Evolutionary conservation across 2,113 vertebrate species (phyloP).

Genomic region (Carlito syrichta): DNA sequence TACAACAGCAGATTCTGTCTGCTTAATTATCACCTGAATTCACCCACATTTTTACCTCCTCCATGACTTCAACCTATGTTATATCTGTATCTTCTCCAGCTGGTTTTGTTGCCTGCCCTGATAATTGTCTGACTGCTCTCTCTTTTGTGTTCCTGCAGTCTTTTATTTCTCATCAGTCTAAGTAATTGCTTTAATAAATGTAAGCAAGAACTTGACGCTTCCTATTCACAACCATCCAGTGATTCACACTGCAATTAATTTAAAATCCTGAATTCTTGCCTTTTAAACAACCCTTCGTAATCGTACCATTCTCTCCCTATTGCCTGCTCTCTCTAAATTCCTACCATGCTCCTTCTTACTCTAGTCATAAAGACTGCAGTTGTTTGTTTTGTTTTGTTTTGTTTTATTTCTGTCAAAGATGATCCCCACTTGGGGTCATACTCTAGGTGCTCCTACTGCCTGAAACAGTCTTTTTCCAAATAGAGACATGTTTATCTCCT

Average conservation of each 20-base stretch:
- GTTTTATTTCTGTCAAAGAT: not conserved
- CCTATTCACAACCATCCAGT: not conserved
- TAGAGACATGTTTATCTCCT: not conserved
- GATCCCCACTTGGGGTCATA: too few relatives aligned
- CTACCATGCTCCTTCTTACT: not conserved
- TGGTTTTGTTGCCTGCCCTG: not conserved
- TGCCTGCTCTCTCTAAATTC: not conserved
- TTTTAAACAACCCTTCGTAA: not conserved
- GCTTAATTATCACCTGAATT: not conserved
- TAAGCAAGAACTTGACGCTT: not conserved
- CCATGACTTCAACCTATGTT: too few relatives aligned
- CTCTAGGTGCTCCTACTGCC: not conserved
- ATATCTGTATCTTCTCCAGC: not conserved
- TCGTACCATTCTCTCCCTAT: not conserved
- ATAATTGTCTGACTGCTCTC: not conserved
- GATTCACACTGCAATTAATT: not conserved
- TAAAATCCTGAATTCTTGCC: not conserved
- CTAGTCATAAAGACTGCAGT: not conserved
- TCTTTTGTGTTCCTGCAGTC: not conserved
- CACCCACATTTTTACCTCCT: not conserved
- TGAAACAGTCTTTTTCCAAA: not conserved
- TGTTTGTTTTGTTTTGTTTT: too few relatives aligned
- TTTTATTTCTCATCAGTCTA: not conserved
- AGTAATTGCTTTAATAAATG: not conserved
- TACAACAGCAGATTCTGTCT: not conserved